phyloP scores from a whole-genome alignment of 1,140 invertebrate species.

The Ectropis grisescens region DNA sequence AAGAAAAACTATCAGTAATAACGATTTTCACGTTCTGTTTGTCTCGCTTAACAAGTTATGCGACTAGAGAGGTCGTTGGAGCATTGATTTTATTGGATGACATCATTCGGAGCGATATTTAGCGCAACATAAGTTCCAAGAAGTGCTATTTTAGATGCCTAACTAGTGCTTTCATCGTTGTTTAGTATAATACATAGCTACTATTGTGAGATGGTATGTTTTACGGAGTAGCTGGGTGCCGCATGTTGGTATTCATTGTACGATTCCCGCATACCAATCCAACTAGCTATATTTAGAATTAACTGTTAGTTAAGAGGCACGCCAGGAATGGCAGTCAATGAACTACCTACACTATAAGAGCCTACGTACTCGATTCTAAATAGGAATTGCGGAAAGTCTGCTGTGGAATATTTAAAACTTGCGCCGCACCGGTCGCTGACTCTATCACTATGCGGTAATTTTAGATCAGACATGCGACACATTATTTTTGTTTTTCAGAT shows the following conservation, averaged over 20 bases:
- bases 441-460: not conserved
- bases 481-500: slow-evolving; percentile 66
- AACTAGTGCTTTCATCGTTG: too few species aligned
- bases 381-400: slow-evolving; percentile 14
- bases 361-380: too few species aligned
- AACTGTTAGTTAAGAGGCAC: slow-evolving; percentile 24
- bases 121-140: too few species aligned
- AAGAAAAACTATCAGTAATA: too few species aligned
- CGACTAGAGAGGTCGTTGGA: slow-evolving; percentile 9
- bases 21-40: too few species aligned
- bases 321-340: slow-evolving; percentile 15
- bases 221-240: too few species aligned
- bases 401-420: slow-evolving; percentile 8
- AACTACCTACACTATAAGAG: slow-evolving; percentile 1
- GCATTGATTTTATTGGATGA: slow-evolving; percentile 25
- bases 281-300: slow-evolving; percentile 34
- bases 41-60: too few species aligned
- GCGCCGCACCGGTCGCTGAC: slow-evolving; percentile 1
- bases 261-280: slow-evolving; percentile 35
- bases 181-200: too few species aligned
- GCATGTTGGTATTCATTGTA: too few species aligned
- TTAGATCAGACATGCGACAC: too few species aligned
- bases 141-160: too few species aligned
- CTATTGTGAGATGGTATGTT: too few species aligned
- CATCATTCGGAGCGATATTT: slow-evolving; percentile 24